These are phyloP conservation scores for Urocyon cinereoargenteus DNA, from an alignment of 2,797 vertebrate genomes.

Conservation along the genomic window DNA sequence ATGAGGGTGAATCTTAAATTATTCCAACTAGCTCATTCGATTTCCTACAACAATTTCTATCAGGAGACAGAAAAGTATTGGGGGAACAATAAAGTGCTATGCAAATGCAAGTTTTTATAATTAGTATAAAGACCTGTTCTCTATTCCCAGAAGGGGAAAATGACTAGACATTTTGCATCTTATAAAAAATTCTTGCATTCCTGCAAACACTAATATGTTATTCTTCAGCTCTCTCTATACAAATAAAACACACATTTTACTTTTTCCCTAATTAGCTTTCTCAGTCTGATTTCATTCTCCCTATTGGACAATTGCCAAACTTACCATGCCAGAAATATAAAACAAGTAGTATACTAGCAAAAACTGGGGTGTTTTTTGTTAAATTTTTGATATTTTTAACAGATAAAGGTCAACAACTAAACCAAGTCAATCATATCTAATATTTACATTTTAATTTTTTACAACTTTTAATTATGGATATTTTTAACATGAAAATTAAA, in stretches of 20 bases:
- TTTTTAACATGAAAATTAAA: conserved; percentile 20
- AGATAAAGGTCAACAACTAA: background rate
- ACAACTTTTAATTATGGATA: background rate
- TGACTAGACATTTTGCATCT: conserved; percentile 61
- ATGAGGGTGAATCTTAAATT: conserved; percentile 66
- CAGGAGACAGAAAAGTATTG: conserved; percentile 69
- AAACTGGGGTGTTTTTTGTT: background rate
- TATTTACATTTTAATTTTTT: conserved; percentile 47
- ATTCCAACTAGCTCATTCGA: conserved; percentile 65
- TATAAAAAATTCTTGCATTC: conserved; percentile 54
- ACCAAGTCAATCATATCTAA: conserved; percentile 2
- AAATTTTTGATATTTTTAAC: conserved; percentile 27
- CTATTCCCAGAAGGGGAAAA: conserved; percentile 56
- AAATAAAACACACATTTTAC: conserved; percentile 59
- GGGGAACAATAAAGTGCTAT: conserved; percentile 66
- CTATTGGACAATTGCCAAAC: background rate
- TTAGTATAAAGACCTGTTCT: conserved; percentile 65
- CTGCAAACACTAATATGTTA: conserved; percentile 52
- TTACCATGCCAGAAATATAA: conserved; percentile 23
- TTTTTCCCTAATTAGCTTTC: conserved; percentile 57
- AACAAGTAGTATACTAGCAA: conserved; percentile 39
- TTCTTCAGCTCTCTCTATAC: conserved; percentile 1
- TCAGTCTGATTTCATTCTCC: conserved; percentile 33
- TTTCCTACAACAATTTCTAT: conserved; percentile 62
- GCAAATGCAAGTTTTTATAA: conserved; percentile 74